Evolutionary conservation across 2,888 invertebrate species (phyloP), one percentile per base, ranked within the genome.

Genomic region (Microctonus aethiopoides): DNA sequence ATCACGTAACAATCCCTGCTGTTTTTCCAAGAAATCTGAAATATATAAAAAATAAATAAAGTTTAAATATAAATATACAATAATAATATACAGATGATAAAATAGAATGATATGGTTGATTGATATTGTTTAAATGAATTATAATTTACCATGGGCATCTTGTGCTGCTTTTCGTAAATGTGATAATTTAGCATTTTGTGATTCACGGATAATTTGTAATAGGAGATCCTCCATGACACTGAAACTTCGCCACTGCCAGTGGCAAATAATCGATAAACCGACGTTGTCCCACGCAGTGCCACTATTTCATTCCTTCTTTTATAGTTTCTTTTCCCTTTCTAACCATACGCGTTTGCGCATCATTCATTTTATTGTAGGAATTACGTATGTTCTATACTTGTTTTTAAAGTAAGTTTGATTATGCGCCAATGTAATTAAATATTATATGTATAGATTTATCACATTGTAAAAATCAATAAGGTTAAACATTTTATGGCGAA

Each of bases 151-250:
- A 86, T 94, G 90, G 77, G 95, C 95, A 88, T 95, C 94, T 88
- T 95, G 95, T 81, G 95, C 94, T 78, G 94, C 91, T 88, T 94
- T 93, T 83, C 93, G 92, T 78, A 97, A 87, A 77, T 90, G 89
- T 70, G 91, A 89, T 80, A 93, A 88, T 87, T 95, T 97, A 32
- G 93, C 91, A 79, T 93, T 93, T 63, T 91, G 91, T 72, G 95
- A 93, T 88, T 97, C 96, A 87, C 93, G 95, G 78, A 93, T 91
- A 81, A 97, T 91, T 87, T 94, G 93, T 85, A 92, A 90, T 76
- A 97, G 89, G 80, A 96, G 89, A 87, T 96, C 95, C 89, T 97
- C 96, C 96, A 97, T 96, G 84, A 80, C 84, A 77, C 74, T 46
- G 46, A 6, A 16, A 46, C 46, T 46, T 46, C 7, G 16, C 16